Conservation (phyloP, 2,888 invertebrate genomes). For the Salticus scenicus region DNA sequence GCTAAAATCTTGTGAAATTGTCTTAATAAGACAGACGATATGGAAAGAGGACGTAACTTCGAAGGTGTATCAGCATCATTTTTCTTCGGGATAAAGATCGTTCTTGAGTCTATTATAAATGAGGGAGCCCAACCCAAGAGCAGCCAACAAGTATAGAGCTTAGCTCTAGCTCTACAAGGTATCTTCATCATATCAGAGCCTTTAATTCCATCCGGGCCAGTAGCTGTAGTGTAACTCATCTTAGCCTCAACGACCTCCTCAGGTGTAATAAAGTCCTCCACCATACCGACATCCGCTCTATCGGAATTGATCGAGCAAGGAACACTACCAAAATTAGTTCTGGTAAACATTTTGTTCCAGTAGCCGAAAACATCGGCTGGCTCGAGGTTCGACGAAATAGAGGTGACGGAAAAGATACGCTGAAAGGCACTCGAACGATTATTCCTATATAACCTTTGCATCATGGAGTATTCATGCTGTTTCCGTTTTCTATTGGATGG, state of each 20-base stretch:
- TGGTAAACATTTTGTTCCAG: neutral
- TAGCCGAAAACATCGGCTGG: neutral
- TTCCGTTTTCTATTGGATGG: neutral
- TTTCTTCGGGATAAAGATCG: neutral
- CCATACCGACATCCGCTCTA: too few species aligned
- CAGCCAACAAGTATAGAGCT: neutral
- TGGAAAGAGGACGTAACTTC: neutral
- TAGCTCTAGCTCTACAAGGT: neutral
- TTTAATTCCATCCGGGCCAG: neutral
- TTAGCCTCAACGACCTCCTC: neutral
- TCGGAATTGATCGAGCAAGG: neutral
- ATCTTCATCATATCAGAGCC: neutral
- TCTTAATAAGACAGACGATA: neutral
- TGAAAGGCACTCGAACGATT: neutral
- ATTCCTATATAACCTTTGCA: neutral
- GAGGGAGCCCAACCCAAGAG: neutral
- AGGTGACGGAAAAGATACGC: neutral
- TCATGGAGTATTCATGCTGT: neutral
- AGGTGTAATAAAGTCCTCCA: neutral
- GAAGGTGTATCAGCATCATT: neutral
- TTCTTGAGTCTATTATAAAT: neutral
- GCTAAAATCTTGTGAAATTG: constrained; percentile 20
- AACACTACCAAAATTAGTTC: neutral
- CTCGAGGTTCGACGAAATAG: neutral
- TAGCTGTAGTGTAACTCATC: neutral